Evolutionary conservation across 2,797 vertebrate genomes (phyloP).

Genomic region (Rallus crepitans): DNA sequence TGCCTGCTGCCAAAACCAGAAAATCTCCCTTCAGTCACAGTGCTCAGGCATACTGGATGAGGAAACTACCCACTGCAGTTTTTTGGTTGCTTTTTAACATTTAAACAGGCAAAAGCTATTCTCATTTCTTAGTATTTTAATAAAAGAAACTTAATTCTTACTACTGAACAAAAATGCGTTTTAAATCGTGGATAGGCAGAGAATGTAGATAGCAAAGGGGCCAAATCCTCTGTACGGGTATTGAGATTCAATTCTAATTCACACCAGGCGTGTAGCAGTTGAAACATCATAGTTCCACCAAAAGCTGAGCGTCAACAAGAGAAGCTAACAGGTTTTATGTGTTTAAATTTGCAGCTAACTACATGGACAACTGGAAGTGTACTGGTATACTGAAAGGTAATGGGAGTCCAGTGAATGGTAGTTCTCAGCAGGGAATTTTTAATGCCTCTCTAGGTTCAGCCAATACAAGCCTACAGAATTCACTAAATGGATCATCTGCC

Average conservation of each 20-base stretch:
- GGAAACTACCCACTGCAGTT: no score
- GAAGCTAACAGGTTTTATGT: not conserved
- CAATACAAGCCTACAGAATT: conserved; percentile 88
- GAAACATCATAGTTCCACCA: not conserved
- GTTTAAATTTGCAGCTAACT: conserved; percentile 88
- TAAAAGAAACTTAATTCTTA: not conserved
- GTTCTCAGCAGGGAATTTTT: conserved; percentile 88
- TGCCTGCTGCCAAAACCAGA: not conserved
- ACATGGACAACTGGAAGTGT: conserved; percentile 99
- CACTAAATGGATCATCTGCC: conserved; percentile 89
- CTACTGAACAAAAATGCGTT: not conserved
- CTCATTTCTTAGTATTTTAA: not conserved
- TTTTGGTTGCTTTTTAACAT: no score
- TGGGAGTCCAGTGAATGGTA: conserved; percentile 93
- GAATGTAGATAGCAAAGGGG: not conserved
- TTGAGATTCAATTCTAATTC: not conserved
- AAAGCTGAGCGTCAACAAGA: not conserved
- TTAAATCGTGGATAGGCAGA: not conserved
- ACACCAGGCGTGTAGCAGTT: not conserved
- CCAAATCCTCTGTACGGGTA: not conserved
- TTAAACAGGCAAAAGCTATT: not conserved
- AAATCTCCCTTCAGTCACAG: not conserved
- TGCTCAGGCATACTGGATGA: not conserved
- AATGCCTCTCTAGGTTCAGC: conserved; percentile 86
- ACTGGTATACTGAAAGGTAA: conserved; percentile 98